Base-by-base conservation (phyloP, 92 coral and sea anemone species). In the Bergia sp. region DNA sequence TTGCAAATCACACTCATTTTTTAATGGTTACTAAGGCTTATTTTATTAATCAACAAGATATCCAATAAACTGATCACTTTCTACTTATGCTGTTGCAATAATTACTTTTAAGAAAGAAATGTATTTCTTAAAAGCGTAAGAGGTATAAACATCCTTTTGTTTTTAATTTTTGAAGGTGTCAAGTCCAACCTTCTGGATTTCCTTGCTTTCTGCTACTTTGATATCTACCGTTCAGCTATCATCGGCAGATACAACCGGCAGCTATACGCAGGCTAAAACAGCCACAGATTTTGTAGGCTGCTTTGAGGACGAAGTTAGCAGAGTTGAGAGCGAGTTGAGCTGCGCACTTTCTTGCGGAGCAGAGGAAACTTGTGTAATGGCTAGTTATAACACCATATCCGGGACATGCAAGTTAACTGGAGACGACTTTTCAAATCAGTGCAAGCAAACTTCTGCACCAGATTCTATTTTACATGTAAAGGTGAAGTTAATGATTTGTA, bases 391-490 rank as follows among this genome's bases (percentile, higher is more conserved):
- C 23, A 37, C 73, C 16, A 38, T 39, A 40, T 61, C 73, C 47
- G 43, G 85, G 36, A 61, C 71, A 2, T 81, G 85, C 8, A 81
- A 61, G 23, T 2, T 61, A 61, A 81, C 85, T 37, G 85, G 29
- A 37, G 72, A 47, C 20, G 45, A 20, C 55, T 58, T 58, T 5
- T 36, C 29, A 37, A 38, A 61, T 13, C 2, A 7, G 0, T 58
- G 72, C 73, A 81, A 64, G 13, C 58, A 61, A 18, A 7, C 3
- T 6, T 18, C 21, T 39, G 66, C 73, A 8, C 74, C 73, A 8
- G 85, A 64, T 23, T 39, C n/a, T 21, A 61, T 61, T 40, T 81
- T 81, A 21, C 58, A 58, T 0, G 18, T 15, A 61, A 81, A 81
- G 85, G 85, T 81, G 53, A 81, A 79, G 21, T 1, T 61, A 61